Percentiles rank a stretch among this genome's conserved stretches.
These are phyloP conservation scores for Megaleporinus macrocephalus DNA, from an alignment of 2,113 vertebrate species.

Conservation along the genomic window DNA sequence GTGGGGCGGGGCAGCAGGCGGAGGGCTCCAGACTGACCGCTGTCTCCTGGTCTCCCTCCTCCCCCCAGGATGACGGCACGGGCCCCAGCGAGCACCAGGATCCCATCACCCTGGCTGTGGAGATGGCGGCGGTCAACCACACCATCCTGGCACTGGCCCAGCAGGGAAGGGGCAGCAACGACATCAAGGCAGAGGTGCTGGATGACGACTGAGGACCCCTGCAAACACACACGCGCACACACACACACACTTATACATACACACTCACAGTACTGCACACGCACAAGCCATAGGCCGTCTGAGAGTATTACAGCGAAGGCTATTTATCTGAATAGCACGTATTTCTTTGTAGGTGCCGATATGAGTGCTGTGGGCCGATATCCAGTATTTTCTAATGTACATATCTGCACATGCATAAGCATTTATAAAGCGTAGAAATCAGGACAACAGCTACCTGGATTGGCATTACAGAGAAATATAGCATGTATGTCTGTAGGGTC, in stretches of 20 bases:
- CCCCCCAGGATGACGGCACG: constrained; percentile 88
- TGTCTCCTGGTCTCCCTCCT: constrained; percentile 75
- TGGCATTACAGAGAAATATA: too few relatives aligned
- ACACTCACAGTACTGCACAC: background rate
- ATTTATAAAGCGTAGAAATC: too few relatives aligned
- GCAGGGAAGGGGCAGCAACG: constrained; percentile 71
- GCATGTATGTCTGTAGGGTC: too few relatives aligned
- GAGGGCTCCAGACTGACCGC: constrained; percentile 70
- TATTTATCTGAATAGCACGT: background rate
- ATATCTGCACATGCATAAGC: too few relatives aligned
- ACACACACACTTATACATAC: constrained; percentile 1
- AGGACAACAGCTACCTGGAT: too few relatives aligned
- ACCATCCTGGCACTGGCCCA: constrained; percentile 86
- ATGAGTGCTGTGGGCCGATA: too few relatives aligned
- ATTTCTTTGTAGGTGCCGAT: background rate
- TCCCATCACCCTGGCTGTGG: constrained; percentile 87
- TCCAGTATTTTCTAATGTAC: too few relatives aligned
- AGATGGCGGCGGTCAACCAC: constrained; percentile 91
- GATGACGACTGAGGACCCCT: constrained; percentile 87
- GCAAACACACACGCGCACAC: background rate
- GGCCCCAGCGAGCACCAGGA: constrained; percentile 93
- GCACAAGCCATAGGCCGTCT: background rate
- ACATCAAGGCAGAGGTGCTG: constrained; percentile 96
- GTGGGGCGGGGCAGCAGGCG: constrained; percentile 61
- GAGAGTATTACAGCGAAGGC: background rate